These are phyloP conservation scores for Kryptolebias ocellatus DNA, from an alignment of 2,797 vertebrate genomes.

Conservation along the genomic window DNA sequence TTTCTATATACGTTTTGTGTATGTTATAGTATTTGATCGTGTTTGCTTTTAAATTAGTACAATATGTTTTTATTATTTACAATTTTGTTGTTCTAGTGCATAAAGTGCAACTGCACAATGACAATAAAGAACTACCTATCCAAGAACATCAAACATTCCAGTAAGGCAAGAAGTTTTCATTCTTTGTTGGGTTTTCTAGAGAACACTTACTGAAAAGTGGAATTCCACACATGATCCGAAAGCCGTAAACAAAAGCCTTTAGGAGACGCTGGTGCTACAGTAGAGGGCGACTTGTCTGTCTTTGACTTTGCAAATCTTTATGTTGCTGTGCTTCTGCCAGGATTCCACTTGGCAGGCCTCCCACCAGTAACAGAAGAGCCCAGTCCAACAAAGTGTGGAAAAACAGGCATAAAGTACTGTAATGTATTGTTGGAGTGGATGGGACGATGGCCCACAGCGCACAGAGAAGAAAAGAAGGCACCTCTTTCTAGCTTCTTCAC, in stretches of 20 bases:
- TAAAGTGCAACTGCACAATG: too few species aligned
- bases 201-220: conserved; percentile 61
- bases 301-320: conserved; percentile 33
- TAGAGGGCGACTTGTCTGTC: conserved; percentile 26
- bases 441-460: conserved; percentile 31
- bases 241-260: conserved; percentile 62
- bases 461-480: conserved; percentile 21
- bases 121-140: too few species aligned
- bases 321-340: conserved; percentile 34
- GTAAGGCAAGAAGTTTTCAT: conserved; percentile 18
- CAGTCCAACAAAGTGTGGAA: conserved; percentile 36
- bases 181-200: conserved; percentile 25
- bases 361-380: conserved; percentile 39
- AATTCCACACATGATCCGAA: conserved; percentile 59
- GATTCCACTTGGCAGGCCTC: conserved; percentile 51
- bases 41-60: too few species aligned
- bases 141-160: neutral
- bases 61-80: too few species aligned
- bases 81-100: too few species aligned
- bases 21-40: too few species aligned
- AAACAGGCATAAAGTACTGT: conserved; percentile 35
- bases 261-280: conserved; percentile 27
- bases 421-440: conserved; percentile 5
- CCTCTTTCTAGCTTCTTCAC: neutral
- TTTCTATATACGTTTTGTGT: too few species aligned